Conservation (phyloP, 2,888 invertebrate genomes). For the Drosophila dives region DNA sequence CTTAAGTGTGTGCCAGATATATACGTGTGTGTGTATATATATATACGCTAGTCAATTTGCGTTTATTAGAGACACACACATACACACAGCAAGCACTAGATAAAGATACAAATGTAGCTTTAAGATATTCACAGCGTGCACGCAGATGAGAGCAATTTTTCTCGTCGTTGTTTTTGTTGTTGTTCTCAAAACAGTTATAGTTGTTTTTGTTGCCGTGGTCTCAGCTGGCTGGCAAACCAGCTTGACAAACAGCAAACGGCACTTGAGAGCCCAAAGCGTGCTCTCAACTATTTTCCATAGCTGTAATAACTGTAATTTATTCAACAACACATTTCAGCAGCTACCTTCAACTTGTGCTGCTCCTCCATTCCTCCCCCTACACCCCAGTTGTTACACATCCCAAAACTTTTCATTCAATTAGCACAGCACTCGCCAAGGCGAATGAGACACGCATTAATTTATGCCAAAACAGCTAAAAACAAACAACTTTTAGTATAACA, state of each 20-base stretch:
- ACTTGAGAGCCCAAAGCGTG: conserved; percentile 39
- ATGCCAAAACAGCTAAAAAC: conserved; percentile 49
- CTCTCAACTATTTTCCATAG: conserved; percentile 43
- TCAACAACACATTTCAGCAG: conserved; percentile 20
- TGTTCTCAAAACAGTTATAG: conserved; percentile 11
- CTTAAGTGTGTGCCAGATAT: background rate
- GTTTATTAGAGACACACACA: conserved; percentile 69
- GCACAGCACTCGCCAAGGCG: conserved; percentile 54
- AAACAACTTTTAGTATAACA: conserved; percentile 4
- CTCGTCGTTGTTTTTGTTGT: conserved; percentile 1
- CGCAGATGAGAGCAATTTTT: conserved; percentile 25
- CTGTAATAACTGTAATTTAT: conserved; percentile 37
- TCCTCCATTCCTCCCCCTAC: no score
- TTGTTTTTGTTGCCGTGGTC: conserved; percentile 12
- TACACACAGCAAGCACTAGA: conserved; percentile 47
- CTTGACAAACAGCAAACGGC: conserved; percentile 19
- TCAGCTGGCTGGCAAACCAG: conserved; percentile 39
- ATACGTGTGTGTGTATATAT: no score
- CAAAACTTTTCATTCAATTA: conserved; percentile 73
- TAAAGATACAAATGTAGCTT: conserved; percentile 40
- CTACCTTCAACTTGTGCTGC: background rate
- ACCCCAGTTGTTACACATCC: conserved; percentile 20
- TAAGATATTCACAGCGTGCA: conserved; percentile 34
- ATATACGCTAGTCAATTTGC: conserved; percentile 62
- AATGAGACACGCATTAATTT: conserved; percentile 65